Base-by-base conservation (phyloP, 1,140 invertebrate species). In the Daktulosphaira vitifoliae region DNA sequence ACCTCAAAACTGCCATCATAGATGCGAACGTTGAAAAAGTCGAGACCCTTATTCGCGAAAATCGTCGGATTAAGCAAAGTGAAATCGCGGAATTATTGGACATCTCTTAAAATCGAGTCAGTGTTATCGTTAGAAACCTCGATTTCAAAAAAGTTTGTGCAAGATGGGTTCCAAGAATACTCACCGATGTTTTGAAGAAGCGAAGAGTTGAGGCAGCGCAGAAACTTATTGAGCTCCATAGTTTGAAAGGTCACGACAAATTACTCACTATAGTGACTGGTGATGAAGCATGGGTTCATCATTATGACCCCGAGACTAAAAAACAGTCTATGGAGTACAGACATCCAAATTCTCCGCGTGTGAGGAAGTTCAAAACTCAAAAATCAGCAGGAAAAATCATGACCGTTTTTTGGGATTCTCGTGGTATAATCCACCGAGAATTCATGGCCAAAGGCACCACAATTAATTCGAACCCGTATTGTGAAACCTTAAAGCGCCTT, bases 241-340 rank as follows among this genome's bases (percentile, higher is more conserved):
- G 29, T 0, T 2, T 11, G 4, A n/a, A 29, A 16, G 23, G 13
- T 16, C 3, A 48, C 1, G 11, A 46, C 13, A 50, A 51, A 52
- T 64, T 46, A 13, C 11, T 69, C 70, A 70, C 56, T 66, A 66
- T 65, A 49, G 48, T 73, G 22, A 74, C 73, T 53, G 70, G 71
- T 11, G 72, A 74, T 67, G 69, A 75, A 73, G 73, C 71, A 29
- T 74, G 70, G 73, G 71, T 74, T 38, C 72, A 75, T 67, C 53
- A 70, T n/a, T 73, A 70, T 68, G 70, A 68, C 25, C 71, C 71
- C 62, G 73, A 75, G 66, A 70, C 71, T 29, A 75, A 72, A 68
- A 75, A 69, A 67, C 71, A 74, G 65, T 72, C 70, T 46, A 71
- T 56, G 54, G 51, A 44, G 7, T 66, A 23, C 18, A 8, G 25